These are phyloP conservation scores for Cotesia glomerata DNA, from an alignment of 1,140 invertebrate species.

Conservation along the genomic window DNA sequence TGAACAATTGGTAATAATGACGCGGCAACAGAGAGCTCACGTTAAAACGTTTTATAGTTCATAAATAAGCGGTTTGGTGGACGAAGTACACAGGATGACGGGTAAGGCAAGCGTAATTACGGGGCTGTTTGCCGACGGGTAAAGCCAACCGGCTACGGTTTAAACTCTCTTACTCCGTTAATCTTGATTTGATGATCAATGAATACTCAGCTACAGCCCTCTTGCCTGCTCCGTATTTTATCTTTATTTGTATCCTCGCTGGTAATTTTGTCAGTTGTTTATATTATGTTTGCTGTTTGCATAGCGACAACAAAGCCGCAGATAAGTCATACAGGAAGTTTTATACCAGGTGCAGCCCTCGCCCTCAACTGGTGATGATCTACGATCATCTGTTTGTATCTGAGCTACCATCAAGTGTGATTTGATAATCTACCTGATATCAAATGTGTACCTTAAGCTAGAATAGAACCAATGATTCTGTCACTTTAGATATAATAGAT, in stretches of 20 bases:
- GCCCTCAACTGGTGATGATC: neutral
- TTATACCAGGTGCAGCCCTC: neutral
- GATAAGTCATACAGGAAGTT: no score
- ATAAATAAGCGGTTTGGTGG: conserved; percentile 31
- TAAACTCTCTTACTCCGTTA: conserved; percentile 18
- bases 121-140: conserved; percentile 14
- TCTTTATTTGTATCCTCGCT: neutral
- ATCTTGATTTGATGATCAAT: conserved; percentile 32
- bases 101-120: conserved; percentile 24
- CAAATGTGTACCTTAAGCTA: neutral
- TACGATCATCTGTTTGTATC: no score
- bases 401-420: no score
- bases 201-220: conserved; percentile 8
- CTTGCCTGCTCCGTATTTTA: neutral
- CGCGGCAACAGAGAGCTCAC: conserved; percentile 19
- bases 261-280: neutral
- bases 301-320: neutral
- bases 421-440: no score
- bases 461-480: conserved; percentile 23
- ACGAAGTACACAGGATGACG: conserved; percentile 13
- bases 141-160: conserved; percentile 9
- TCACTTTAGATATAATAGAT: conserved; percentile 27
- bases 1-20: conserved; percentile 25
- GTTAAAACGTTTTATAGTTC: conserved; percentile 30
- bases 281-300: neutral